Evolutionary conservation across 2,888 invertebrate genomes (phyloP), one percentile per base, ranked within the genome.

Genomic region (Neuroscelio doddi): DNA sequence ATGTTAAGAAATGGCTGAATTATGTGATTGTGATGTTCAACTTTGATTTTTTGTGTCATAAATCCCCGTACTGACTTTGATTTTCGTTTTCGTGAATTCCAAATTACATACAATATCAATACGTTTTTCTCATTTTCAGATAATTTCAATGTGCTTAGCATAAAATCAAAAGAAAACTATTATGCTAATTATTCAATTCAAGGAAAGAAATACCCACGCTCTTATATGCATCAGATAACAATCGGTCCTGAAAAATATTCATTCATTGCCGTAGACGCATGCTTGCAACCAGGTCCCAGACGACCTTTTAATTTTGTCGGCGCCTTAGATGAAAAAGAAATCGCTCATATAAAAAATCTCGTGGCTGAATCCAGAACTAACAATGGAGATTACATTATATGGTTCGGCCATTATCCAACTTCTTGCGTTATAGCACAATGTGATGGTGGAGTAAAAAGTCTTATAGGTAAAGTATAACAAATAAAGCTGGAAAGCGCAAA

Each of bases 271-370:
- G 86, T 96, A 24, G 96, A 97, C 85, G 94, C 95, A 1, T 94
- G 94, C 74, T 89, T 95, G 32, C 91, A 93, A 68, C 95, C 96
- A 7, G 96, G 96, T 1, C 90, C 94, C 7, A 89, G 92, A 70
- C 86, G 96, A 71, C 96, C 96, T 1, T 96, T 95, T 79, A 96
- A 97, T 86, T 96, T 96, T 82, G 91, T 96, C 75, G 97, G 96
- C 12, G 87, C 90, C 44, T 80, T 93, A 17, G 89, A 89, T 64
- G 69, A 83, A 4, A 79, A 86, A 16, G 91, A 92, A 81, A 88
- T 90, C 63, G 80, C 86, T 26, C 83, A 85, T 71, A 83, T 94
- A 46, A 82, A 87, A 57, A 85, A 86, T 61, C 86, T 92, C 39
- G 87, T 89, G 53, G 78, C 85, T 41, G 86, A 89, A 68, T 88